Conservation (phyloP, 2,113 vertebrate species). For the Hemiprocne comata region DNA sequence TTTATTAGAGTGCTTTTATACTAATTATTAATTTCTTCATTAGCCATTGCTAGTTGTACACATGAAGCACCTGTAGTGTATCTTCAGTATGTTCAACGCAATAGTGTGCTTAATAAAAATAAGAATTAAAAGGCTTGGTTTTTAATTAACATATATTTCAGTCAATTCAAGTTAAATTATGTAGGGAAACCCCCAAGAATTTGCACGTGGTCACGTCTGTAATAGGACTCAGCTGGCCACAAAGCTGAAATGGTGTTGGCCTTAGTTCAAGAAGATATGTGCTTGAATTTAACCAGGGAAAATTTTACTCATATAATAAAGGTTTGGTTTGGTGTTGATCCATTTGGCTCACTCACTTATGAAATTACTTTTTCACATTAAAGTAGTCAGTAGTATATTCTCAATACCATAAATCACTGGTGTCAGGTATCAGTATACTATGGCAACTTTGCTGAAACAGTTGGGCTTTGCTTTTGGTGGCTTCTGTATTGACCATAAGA, state of each 20-base stretch:
- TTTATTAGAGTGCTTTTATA: neutral
- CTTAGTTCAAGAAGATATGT: slow-evolving; percentile 67
- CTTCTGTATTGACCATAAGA: slow-evolving; percentile 41
- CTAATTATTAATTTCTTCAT: slow-evolving; percentile 9
- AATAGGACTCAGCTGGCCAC: slow-evolving; percentile 76
- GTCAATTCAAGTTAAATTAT: slow-evolving; percentile 61
- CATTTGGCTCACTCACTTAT: slow-evolving; percentile 70
- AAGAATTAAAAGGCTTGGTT: slow-evolving; percentile 43
- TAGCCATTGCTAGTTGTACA: neutral
- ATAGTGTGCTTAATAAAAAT: slow-evolving; percentile 32
- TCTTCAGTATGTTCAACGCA: slow-evolving; percentile 17
- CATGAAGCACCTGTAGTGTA: neutral
- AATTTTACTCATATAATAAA: slow-evolving; percentile 75
- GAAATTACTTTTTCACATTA: slow-evolving; percentile 75
- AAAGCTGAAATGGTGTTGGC: slow-evolving; percentile 63
- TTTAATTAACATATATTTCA: slow-evolving; percentile 66
- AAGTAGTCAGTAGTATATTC: slow-evolving; percentile 64
- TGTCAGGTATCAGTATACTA: slow-evolving; percentile 50
- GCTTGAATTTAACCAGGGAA: slow-evolving; percentile 77
- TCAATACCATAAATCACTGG: slow-evolving; percentile 64
- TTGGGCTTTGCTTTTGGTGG: slow-evolving; percentile 52
- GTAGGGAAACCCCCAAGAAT: slow-evolving; percentile 72
- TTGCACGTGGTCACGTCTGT: slow-evolving; percentile 75
- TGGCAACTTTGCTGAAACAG: slow-evolving; percentile 49
- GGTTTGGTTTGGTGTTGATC: slow-evolving; percentile 77